Conservation (phyloP, 2,797 vertebrate genomes). For the Crax fasciolata region DNA sequence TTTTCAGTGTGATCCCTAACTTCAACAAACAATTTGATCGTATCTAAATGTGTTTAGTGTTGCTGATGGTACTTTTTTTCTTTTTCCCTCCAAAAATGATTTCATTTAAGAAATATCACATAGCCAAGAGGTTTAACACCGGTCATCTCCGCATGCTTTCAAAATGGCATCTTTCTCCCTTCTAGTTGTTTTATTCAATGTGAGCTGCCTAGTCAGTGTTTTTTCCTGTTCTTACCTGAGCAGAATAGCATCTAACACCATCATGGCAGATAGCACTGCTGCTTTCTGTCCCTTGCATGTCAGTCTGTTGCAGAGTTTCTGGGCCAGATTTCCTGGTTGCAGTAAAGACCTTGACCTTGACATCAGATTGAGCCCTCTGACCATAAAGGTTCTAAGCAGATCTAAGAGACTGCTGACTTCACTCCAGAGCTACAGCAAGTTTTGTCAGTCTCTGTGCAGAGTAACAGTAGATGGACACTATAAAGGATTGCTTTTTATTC, state of each 20-base stretch:
- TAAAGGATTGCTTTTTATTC: constrained; percentile 29
- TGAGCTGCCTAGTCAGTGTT: not conserved
- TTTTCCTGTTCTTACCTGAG: not conserved
- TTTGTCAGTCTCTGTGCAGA: not conserved
- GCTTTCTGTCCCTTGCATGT: not conserved
- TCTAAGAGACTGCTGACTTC: not conserved
- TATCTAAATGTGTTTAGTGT: not conserved
- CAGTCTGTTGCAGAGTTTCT: not conserved
- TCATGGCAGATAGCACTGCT: not conserved
- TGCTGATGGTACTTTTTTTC: rapidly evolving
- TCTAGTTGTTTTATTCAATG: not conserved
- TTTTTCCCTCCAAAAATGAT: not conserved
- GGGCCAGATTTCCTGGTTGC: not conserved
- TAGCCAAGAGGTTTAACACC: not conserved
- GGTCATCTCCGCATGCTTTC: not conserved
- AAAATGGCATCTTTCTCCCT: not conserved
- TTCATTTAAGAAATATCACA: not conserved
- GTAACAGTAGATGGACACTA: not conserved
- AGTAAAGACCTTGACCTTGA: not conserved
- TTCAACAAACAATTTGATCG: not conserved
- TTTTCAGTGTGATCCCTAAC: not conserved
- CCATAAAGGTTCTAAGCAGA: not conserved
- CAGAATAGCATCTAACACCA: not conserved
- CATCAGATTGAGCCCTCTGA: not conserved
- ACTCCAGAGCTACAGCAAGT: not conserved